Evolutionary conservation across 2,888 invertebrate species (phyloP).

Genomic region (Amiota mariae): DNA sequence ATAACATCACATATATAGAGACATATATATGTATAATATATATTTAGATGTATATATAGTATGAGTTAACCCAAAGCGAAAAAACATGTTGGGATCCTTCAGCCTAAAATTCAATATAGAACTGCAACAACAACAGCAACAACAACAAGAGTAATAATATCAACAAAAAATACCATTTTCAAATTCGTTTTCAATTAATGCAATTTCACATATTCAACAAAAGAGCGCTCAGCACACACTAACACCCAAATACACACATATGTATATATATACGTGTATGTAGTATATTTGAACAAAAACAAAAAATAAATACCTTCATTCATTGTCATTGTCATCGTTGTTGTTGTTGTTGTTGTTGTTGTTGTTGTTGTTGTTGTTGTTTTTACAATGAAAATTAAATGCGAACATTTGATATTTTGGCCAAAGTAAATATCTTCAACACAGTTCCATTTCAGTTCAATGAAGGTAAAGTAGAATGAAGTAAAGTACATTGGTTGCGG

Average conservation of each 20-base stretch:
- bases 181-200: conserved; percentile 72
- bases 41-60: conserved; percentile 32
- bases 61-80: conserved; percentile 34
- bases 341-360: conserved; percentile 1
- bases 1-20: no score
- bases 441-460: conserved; percentile 5
- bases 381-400: conserved; percentile 15
- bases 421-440: conserved; percentile 22
- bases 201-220: conserved; percentile 35
- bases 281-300: neutral
- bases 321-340: conserved; percentile 5
- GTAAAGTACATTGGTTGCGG: no score
- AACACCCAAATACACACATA: neutral
- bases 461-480: no score
- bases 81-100: conserved; percentile 7
- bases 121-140: conserved; percentile 29
- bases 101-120: conserved; percentile 21
- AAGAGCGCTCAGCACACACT: conserved; percentile 6
- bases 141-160: conserved; percentile 40
- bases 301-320: neutral
- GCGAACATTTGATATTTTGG: conserved; percentile 18
- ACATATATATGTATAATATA: no score
- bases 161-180: conserved; percentile 52
- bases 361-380: neutral
- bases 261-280: no score